A percentile compares a stretch with the other conserved stretches of the same genome.
These are phyloP conservation scores for Vollenhovia emeryi DNA, from an alignment of 1,140 invertebrate genomes.

Conservation along the genomic window DNA sequence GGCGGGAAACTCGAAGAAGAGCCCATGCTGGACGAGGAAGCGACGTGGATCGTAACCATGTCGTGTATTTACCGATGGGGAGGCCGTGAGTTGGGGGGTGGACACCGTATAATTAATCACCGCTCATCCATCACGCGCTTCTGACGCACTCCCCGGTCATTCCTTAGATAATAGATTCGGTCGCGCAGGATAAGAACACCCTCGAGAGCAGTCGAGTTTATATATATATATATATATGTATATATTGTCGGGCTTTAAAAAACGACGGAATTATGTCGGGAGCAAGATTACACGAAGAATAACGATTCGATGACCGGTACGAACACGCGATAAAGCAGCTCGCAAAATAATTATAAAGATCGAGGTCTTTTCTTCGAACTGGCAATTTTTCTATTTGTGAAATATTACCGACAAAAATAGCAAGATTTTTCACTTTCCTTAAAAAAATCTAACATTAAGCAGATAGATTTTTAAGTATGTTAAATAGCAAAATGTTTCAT, in stretches of 20 bases:
- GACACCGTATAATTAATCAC: constrained; percentile 83
- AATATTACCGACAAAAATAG: neutral
- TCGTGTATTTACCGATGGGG: constrained; percentile 70
- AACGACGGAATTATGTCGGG: constrained; percentile 9
- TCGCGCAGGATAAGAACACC: constrained; percentile 19
- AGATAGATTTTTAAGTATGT: too few relatives aligned
- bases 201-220: neutral
- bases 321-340: constrained; percentile 5
- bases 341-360: neutral
- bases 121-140: constrained; percentile 80
- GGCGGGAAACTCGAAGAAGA: constrained; percentile 51
- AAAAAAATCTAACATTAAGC: too few relatives aligned
- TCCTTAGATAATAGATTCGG: constrained; percentile 77
- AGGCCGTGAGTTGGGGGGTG: constrained; percentile 55
- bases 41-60: constrained; percentile 58
- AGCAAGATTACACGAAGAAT: constrained; percentile 31
- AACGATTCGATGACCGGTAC: constrained; percentile 28
- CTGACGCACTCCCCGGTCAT: constrained; percentile 74
- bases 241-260: constrained; percentile 41
- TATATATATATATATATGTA: too few relatives aligned
- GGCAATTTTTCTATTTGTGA: neutral
- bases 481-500: too few relatives aligned
- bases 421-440: neutral
- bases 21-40: constrained; percentile 57
- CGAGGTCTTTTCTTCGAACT: neutral